phyloP scores from a whole-genome alignment of 2,113 vertebrate genomes.

The Nothoprocta perdicaria region DNA sequence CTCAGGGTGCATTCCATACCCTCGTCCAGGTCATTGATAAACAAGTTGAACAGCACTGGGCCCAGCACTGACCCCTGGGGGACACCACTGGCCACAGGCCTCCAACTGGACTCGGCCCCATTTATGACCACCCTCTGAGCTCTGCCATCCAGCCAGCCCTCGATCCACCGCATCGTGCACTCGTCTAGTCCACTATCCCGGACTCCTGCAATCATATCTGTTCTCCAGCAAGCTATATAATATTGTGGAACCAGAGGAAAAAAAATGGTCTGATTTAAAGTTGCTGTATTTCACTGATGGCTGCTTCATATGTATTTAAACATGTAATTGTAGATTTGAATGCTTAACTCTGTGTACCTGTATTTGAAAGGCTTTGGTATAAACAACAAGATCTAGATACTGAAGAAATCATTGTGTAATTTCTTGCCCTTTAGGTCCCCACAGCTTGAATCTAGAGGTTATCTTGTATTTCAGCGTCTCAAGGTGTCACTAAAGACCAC shows the following conservation, averaged over 20 bases:
- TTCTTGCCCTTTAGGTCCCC: neutral
- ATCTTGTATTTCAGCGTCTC: neutral
- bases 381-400: neutral
- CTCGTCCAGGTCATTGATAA: too few relatives aligned
- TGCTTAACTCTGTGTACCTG: neutral
- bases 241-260: neutral
- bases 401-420: neutral
- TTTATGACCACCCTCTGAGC: too few relatives aligned
- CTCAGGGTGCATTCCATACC: too few relatives aligned
- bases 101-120: too few relatives aligned
- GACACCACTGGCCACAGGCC: too few relatives aligned
- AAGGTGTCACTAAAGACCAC: neutral
- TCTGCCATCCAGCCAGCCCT: too few relatives aligned
- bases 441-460: neutral
- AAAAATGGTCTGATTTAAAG: neutral
- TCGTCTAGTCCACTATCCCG: too few relatives aligned
- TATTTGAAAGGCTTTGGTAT: neutral
- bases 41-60: too few relatives aligned
- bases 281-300: neutral
- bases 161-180: too few relatives aligned
- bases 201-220: fast-evolving
- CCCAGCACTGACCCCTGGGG: too few relatives aligned
- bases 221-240: neutral
- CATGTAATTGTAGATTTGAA: fast-evolving
- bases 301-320: neutral